Evolutionary conservation across 2,888 invertebrate genomes (phyloP).

Genomic region (Hemistola chrysoprasaria): DNA sequence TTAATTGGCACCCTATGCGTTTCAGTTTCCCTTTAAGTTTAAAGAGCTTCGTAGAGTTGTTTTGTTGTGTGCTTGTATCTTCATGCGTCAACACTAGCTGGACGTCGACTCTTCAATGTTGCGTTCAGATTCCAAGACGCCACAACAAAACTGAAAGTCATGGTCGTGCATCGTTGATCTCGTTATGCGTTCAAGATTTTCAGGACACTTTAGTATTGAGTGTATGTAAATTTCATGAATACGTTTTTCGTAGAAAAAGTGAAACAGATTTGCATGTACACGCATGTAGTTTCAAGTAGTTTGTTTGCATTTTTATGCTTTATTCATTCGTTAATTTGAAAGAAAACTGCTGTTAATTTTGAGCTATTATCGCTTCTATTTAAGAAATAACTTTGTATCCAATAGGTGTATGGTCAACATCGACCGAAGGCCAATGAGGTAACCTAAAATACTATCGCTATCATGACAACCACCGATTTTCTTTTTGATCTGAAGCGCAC

Average conservation of each 20-base stretch:
- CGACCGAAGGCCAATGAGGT: too few species aligned
- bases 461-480: too few species aligned
- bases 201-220: constrained; percentile 64
- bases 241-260: constrained; percentile 25
- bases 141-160: constrained; percentile 60
- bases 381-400: too few species aligned
- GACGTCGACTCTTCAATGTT: constrained; percentile 48
- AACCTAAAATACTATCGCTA: too few species aligned
- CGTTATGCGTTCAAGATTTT: constrained; percentile 46
- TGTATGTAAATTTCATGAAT: constrained; percentile 19
- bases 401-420: too few species aligned
- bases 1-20: too few species aligned
- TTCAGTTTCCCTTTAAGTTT: neutral
- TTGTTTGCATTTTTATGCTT: constrained; percentile 9
- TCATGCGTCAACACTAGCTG: constrained; percentile 72
- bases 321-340: constrained; percentile 9
- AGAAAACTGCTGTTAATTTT: constrained; percentile 5
- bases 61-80: constrained; percentile 4
- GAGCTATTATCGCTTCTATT: neutral
- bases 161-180: constrained; percentile 39
- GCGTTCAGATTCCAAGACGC: constrained; percentile 73
- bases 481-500: too few species aligned
- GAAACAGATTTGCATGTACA: constrained; percentile 31
- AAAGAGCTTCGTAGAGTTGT: constrained; percentile 7
- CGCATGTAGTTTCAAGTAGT: constrained; percentile 23